phyloP scores from a whole-genome alignment of 2,888 invertebrate genomes.

The Dione juno region DNA sequence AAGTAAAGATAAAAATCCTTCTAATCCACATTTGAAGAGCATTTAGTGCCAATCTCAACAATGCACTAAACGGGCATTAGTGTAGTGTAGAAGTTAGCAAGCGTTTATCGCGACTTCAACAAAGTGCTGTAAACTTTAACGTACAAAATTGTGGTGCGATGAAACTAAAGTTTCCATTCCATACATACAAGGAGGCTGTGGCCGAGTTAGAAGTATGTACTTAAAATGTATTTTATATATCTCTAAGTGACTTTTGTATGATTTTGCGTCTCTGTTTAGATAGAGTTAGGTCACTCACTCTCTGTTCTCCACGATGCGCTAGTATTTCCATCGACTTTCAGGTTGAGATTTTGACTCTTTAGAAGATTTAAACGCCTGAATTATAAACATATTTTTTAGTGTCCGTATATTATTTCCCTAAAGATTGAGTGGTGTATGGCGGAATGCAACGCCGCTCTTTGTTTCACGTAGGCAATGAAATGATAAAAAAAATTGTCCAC shows the following conservation, averaged over 20 bases:
- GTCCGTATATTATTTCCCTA: too few species aligned
- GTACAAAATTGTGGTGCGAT: neutral
- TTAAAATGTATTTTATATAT: neutral
- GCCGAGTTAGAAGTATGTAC: neutral
- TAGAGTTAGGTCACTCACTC: too few species aligned
- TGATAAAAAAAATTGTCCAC: too few species aligned
- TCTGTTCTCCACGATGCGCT: too few species aligned
- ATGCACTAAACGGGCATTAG: constrained; percentile 2
- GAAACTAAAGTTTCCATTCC: constrained; percentile 14
- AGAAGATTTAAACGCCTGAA: too few species aligned
- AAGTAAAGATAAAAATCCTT: neutral
- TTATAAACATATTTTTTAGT: too few species aligned
- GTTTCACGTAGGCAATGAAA: too few species aligned
- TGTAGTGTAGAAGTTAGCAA: constrained; percentile 6
- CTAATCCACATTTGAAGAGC: neutral
- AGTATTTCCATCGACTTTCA: too few species aligned
- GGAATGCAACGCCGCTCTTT: too few species aligned
- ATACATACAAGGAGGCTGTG: neutral
- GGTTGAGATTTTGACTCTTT: too few species aligned
- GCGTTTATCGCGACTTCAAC: constrained; percentile 23
- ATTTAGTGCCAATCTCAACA: constrained; percentile 2
- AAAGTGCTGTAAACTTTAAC: constrained; percentile 12
- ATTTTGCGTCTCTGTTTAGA: neutral
- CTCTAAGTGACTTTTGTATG: neutral
- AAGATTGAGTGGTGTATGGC: too few species aligned